Conservation (phyloP, 2,113 vertebrate genomes). For the Aspidoscelis tigris region DNA sequence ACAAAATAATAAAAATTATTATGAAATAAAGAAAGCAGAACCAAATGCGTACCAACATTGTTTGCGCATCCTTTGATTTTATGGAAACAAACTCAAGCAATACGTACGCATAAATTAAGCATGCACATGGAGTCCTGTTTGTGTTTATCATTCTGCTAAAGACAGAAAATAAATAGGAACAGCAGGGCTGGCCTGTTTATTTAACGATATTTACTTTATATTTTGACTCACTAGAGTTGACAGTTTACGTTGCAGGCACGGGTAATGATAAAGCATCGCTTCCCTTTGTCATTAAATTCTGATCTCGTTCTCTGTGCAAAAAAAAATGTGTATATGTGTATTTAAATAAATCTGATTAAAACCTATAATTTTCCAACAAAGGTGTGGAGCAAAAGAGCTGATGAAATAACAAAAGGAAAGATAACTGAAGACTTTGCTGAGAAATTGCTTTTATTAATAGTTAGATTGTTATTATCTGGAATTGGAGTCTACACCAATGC, state of each 20-base stretch:
- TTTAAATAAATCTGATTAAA: background rate
- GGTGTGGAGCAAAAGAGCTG: no score
- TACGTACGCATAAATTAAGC: background rate
- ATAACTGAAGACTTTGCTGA: no score
- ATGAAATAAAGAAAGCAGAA: no score
- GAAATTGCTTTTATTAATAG: no score
- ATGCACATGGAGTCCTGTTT: background rate
- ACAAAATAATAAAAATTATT: no score
- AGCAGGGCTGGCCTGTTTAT: constrained; percentile 21
- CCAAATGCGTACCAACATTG: no score
- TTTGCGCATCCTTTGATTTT: no score
- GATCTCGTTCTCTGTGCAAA: background rate
- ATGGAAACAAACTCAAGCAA: no score
- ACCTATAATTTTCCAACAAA: background rate
- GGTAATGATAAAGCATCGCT: background rate
- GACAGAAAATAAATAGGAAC: constrained; percentile 27
- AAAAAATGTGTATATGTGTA: no score
- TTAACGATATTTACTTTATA: constrained; percentile 24
- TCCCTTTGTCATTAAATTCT: constrained; percentile 24
- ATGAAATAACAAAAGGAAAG: background rate
- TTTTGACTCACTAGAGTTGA: constrained; percentile 29
- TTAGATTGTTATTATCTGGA: no score
- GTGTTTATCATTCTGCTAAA: background rate
- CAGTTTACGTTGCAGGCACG: constrained; percentile 3
- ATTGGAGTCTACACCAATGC: no score